Conservation (phyloP, 2,797 vertebrate genomes). For the Diglossa cyanea region DNA sequence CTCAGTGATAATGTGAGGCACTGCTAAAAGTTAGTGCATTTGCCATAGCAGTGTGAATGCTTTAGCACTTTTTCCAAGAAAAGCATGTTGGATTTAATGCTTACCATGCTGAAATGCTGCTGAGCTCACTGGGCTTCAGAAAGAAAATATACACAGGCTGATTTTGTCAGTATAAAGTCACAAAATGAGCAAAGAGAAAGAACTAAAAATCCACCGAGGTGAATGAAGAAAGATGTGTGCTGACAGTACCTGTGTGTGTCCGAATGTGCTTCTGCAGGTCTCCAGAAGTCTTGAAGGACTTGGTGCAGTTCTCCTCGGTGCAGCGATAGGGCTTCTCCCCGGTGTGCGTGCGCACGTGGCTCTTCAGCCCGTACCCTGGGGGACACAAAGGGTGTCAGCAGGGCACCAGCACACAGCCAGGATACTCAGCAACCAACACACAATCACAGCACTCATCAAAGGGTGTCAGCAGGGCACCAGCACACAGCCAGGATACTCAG, state of each 20-base stretch:
- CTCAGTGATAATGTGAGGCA: background rate
- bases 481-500: no score
- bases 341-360: slow-evolving; percentile 95
- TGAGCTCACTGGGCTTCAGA: slow-evolving; percentile 1
- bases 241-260: slow-evolving; percentile 90
- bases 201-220: background rate
- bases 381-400: background rate
- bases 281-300: slow-evolving; percentile 98
- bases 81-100: background rate
- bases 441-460: background rate
- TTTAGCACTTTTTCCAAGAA: background rate
- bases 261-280: slow-evolving; percentile 97
- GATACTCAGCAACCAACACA: no score
- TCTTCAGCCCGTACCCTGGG: slow-evolving; percentile 94
- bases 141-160: background rate
- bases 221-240: background rate
- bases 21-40: background rate
- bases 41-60: background rate
- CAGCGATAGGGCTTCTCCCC: slow-evolving; percentile 98
- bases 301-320: slow-evolving; percentile 94
- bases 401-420: background rate
- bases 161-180: background rate
- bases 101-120: background rate
- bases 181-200: background rate
- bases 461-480: no score